A percentile compares a stretch with the other conserved stretches of the same genome.
Evolutionary conservation across 2,113 vertebrate species (phyloP).

Genomic region (Synchiropus splendidus): DNA sequence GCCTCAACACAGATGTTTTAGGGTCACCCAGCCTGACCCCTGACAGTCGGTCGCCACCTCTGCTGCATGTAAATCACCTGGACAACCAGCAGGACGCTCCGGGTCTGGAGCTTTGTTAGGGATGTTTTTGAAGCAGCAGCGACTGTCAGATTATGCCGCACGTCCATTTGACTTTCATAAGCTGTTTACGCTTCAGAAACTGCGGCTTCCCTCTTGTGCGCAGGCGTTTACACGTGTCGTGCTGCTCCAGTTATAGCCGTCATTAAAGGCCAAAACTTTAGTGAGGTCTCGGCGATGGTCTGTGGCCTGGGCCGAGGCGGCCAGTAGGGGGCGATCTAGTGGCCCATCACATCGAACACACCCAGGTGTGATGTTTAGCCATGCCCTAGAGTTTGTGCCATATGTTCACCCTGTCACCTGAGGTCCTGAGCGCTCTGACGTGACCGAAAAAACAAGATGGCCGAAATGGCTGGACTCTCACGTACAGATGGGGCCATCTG

Average conservation of each 20-base stretch:
- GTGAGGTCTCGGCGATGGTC: too few relatives aligned
- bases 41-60: slow-evolving; percentile 48
- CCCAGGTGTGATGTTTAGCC: too few relatives aligned
- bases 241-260: slow-evolving; percentile 61
- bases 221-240: slow-evolving; percentile 71
- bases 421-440: too few relatives aligned
- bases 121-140: slow-evolving; percentile 68
- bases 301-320: too few relatives aligned
- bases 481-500: too few relatives aligned
- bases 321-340: too few relatives aligned
- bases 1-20: slow-evolving; percentile 58
- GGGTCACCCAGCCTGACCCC: slow-evolving; percentile 54
- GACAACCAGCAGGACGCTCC: slow-evolving; percentile 13
- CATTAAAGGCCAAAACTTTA: slow-evolving; percentile 50
- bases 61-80: slow-evolving; percentile 52
- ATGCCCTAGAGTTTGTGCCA: too few relatives aligned
- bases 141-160: slow-evolving; percentile 76
- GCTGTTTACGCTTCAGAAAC: slow-evolving; percentile 74
- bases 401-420: too few relatives aligned
- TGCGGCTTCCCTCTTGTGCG: slow-evolving; percentile 66
- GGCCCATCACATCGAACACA: too few relatives aligned
- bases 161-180: slow-evolving; percentile 77
- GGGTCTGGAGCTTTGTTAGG: slow-evolving; percentile 58
- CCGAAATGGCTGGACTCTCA: too few relatives aligned
- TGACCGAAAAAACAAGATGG: too few relatives aligned